Evolutionary conservation across 2,888 invertebrate genomes (phyloP).

Genomic region (Dryobota labecula): DNA sequence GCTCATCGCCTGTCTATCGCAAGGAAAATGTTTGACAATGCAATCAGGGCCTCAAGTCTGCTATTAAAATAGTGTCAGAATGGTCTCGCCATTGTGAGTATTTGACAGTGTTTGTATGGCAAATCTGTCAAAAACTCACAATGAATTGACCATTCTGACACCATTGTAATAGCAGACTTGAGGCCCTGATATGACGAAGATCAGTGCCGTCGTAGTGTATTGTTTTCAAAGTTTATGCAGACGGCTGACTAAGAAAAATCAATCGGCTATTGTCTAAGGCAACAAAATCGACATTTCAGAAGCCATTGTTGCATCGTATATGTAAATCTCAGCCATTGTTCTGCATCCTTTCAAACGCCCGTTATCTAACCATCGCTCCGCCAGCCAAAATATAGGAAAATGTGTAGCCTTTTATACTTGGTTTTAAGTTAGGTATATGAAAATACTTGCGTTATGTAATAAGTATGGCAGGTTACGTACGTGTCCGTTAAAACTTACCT

Average conservation of each 20-base stretch:
- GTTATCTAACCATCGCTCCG: conserved; percentile 58
- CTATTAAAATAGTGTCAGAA: too few species aligned
- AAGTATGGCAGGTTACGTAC: background rate
- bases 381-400: conserved; percentile 32
- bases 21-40: conserved; percentile 16
- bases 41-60: too few species aligned
- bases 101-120: too few species aligned
- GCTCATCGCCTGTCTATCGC: background rate
- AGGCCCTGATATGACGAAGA: background rate
- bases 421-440: background rate
- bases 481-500: background rate
- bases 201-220: conserved; percentile 8
- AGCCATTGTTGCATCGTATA: conserved; percentile 53
- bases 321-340: conserved; percentile 69
- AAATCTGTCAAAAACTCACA: too few species aligned
- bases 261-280: conserved; percentile 36
- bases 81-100: too few species aligned
- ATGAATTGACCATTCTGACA: too few species aligned
- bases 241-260: conserved; percentile 23
- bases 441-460: background rate
- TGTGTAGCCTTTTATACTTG: conserved; percentile 15
- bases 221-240: conserved; percentile 11
- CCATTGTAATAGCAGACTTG: too few species aligned
- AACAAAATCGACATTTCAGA: conserved; percentile 43
- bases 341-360: conserved; percentile 53